phyloP scores from a whole-genome alignment of 2,797 vertebrate species.

The Lepilemur septentrionalis region DNA sequence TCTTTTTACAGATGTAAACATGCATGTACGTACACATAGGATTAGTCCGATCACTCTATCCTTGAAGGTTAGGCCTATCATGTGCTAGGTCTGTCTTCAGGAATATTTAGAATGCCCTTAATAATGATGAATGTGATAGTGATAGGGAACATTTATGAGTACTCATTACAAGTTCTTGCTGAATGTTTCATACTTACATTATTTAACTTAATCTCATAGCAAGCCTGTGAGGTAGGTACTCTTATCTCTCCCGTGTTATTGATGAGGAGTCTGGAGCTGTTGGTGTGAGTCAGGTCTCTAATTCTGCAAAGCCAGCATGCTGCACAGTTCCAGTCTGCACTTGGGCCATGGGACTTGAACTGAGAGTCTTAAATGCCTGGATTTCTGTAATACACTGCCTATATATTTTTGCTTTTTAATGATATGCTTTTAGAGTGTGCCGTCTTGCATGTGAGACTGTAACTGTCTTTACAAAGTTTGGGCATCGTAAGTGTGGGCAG shows the following conservation, averaged over 20 bases:
- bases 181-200: not conserved
- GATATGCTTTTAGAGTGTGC: not conserved
- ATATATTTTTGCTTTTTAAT: not conserved
- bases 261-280: not conserved
- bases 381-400: not conserved
- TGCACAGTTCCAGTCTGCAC: rapidly evolving
- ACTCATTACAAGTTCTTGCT: not conserved
- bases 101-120: not conserved
- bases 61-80: not conserved
- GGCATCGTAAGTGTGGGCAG: not conserved
- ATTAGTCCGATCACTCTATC: not conserved
- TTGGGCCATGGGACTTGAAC: not conserved
- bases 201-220: not conserved
- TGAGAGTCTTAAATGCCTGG: too few species aligned
- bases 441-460: not conserved
- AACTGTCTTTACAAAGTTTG: not conserved
- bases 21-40: not conserved
- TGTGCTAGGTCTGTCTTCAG: not conserved
- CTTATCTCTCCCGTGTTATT: rapidly evolving
- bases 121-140: not conserved
- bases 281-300: too few species aligned
- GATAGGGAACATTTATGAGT: not conserved
- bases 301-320: rapidly evolving
- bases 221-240: not conserved
- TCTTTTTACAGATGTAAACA: not conserved